A percentile compares a stretch with the other conserved stretches of the same genome.
These are phyloP conservation scores for Saguinus imperator DNA, from an alignment of 2,113 vertebrate species.

Conservation along the genomic window DNA sequence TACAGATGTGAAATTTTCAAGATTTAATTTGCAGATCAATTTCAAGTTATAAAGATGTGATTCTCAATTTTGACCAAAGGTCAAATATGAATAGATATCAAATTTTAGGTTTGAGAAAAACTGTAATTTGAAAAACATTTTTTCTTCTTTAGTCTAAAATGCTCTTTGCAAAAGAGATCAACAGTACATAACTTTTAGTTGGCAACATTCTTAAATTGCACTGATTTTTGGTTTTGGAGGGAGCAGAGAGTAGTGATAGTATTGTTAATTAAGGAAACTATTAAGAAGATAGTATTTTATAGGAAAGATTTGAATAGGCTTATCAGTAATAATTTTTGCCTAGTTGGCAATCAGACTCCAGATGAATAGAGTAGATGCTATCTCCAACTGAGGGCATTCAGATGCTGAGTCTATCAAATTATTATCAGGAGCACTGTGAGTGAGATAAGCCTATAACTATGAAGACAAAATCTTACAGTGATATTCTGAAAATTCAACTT, in stretches of 20 bases:
- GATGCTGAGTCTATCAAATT: conserved; percentile 44
- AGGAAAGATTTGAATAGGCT: not conserved
- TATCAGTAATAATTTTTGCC: conserved; percentile 42
- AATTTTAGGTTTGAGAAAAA: not conserved
- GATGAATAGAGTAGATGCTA: conserved; percentile 17
- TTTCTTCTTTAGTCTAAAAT: not conserved
- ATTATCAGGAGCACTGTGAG: not conserved
- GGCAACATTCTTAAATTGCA: not conserved
- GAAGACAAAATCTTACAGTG: conserved; percentile 6
- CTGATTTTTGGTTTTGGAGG: not conserved
- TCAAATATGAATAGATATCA: not conserved
- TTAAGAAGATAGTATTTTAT: conserved; percentile 5
- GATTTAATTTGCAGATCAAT: not conserved
- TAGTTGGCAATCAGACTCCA: conserved; percentile 36
- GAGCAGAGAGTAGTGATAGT: not conserved
- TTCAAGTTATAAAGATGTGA: not conserved
- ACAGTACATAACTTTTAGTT: not conserved
- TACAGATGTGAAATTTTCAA: not conserved
- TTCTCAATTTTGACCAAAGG: not conserved
- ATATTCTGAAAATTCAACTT: conserved; percentile 47
- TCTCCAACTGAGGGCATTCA: conserved; percentile 23
- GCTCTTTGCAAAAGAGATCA: not conserved
- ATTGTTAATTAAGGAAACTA: conserved; percentile 35
- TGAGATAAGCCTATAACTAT: not conserved
- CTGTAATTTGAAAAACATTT: not conserved